These are phyloP conservation scores for Dendrolimus pini DNA, from an alignment of 2,888 invertebrate species.

Conservation along the genomic window DNA sequence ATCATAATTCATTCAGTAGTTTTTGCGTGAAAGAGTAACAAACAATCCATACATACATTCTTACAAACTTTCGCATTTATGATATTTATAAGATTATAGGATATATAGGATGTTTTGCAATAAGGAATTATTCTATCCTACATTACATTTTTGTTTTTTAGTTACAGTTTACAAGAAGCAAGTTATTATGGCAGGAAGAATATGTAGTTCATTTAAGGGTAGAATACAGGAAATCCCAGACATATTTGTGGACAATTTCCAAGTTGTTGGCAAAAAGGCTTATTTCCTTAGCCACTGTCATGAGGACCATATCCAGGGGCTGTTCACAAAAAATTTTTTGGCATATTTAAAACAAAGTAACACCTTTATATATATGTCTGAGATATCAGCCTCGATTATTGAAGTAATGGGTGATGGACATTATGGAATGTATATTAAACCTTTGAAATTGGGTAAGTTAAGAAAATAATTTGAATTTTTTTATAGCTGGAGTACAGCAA, in stretches of 20 bases:
- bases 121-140: too few relatives aligned
- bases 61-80: too few relatives aligned
- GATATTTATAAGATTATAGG: too few relatives aligned
- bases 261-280: conserved; percentile 51
- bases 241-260: conserved; percentile 79
- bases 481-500: too few relatives aligned
- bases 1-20: too few relatives aligned
- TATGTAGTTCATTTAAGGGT: conserved; percentile 70
- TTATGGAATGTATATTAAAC: conserved; percentile 23
- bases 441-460: conserved; percentile 33
- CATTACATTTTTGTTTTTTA: too few relatives aligned
- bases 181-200: background rate
- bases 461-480: background rate
- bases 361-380: conserved; percentile 35
- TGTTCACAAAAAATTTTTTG: conserved; percentile 27
- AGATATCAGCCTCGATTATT: conserved; percentile 34
- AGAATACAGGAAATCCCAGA: conserved; percentile 77
- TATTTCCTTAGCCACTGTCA: conserved; percentile 83
- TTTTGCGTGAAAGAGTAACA: too few relatives aligned
- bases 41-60: too few relatives aligned
- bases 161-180: too few relatives aligned
- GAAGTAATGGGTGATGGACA: conserved; percentile 13
- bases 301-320: conserved; percentile 75
- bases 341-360: conserved; percentile 17
- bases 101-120: too few relatives aligned